Evolutionary conservation across 37 sponge, comb jelly and placozoan species (phyloP).

Genomic region (Bolinopsis microptera): DNA sequence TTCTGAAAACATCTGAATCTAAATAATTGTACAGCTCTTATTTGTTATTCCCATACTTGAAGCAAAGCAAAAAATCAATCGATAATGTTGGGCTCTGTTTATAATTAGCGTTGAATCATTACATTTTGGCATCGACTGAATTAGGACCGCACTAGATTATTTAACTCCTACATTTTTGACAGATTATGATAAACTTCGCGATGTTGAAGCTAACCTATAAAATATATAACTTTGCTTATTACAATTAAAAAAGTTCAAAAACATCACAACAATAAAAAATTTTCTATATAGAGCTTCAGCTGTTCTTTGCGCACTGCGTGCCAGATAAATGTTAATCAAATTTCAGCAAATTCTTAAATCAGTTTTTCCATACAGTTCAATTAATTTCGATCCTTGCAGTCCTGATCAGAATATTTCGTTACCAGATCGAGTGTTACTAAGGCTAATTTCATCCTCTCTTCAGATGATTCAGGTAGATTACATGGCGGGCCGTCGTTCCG

Average conservation of each 20-base stretch:
- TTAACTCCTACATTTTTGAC: background rate
- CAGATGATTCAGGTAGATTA: too few relatives aligned
- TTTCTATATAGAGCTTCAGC: background rate
- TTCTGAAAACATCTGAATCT: background rate
- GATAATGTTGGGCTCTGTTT: too few relatives aligned
- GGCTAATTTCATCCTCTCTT: too few relatives aligned
- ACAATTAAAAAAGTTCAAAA: slow-evolving; percentile 12
- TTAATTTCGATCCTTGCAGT: background rate
- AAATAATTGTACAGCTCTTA: background rate
- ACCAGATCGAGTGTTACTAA: too few relatives aligned
- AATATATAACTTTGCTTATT: slow-evolving; percentile 7
- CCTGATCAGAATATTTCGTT: background rate
- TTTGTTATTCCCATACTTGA: background rate
- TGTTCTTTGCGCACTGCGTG: background rate
- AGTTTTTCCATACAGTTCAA: background rate
- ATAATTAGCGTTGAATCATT: too few relatives aligned
- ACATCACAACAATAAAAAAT: slow-evolving; percentile 1
- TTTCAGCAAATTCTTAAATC: background rate
- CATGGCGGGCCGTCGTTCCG: too few relatives aligned
- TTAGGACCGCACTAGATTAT: background rate
- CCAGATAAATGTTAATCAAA: background rate
- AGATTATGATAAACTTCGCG: background rate
- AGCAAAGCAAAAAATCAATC: background rate
- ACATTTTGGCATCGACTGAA: too few relatives aligned
- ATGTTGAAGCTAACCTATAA: background rate